phyloP scores from a whole-genome alignment of 2,113 vertebrate genomes.

The Tautogolabrus adspersus region DNA sequence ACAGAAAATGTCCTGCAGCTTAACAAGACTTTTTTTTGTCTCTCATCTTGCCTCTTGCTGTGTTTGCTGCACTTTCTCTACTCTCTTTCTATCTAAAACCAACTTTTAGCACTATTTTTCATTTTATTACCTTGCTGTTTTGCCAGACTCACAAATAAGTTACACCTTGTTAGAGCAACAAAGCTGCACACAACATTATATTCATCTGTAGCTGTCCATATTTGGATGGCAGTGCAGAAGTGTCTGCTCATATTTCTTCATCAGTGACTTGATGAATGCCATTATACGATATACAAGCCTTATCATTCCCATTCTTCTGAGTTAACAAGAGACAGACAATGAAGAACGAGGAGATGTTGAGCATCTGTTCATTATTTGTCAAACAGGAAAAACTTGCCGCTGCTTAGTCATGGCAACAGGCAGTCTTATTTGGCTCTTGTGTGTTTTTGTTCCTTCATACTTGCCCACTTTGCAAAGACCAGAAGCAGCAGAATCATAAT shows the following conservation, averaged over 20 bases:
- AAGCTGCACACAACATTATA: conserved; percentile 15
- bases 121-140: conserved; percentile 27
- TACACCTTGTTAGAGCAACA: conserved; percentile 24
- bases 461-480: conserved; percentile 3
- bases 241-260: conserved; percentile 12
- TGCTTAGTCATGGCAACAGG: conserved; percentile 42
- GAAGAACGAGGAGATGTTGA: conserved; percentile 31
- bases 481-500: conserved; percentile 22
- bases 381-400: conserved; percentile 10
- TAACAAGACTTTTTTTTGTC: conserved; percentile 30
- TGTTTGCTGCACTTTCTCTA: conserved; percentile 15
- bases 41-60: conserved; percentile 38
- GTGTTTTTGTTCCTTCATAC: conserved; percentile 7
- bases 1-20: conserved; percentile 49
- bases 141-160: conserved; percentile 26
- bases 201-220: conserved; percentile 6
- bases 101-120: conserved; percentile 18
- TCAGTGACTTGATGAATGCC: conserved; percentile 6
- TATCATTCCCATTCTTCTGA: conserved; percentile 19
- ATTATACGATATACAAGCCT: conserved; percentile 13
- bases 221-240: neutral
- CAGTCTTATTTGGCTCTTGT: conserved; percentile 16
- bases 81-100: neutral
- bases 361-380: conserved; percentile 57
- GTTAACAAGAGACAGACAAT: conserved; percentile 34